Percentiles rank a stretch among this genome's conserved stretches.
Evolutionary conservation across 2,113 vertebrate genomes (phyloP).

Genomic region (Melanotaenia duboulayi): DNA sequence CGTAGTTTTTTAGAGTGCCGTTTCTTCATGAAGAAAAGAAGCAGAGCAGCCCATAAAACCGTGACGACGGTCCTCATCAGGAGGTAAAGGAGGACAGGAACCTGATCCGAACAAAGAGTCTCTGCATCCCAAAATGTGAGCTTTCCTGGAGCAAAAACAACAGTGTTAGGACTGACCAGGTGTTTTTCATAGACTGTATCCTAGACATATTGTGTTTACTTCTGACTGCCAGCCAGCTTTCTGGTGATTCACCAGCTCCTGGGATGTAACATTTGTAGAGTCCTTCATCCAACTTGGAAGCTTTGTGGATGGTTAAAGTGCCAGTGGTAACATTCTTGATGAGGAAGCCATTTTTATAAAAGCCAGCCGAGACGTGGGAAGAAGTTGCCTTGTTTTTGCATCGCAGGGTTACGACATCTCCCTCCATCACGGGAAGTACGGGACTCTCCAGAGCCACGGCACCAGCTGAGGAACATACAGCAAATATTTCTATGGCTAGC

Average conservation of each 20-base stretch:
- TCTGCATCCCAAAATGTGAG: rapidly evolving
- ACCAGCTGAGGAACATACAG: not conserved
- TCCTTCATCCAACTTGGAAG: conserved; percentile 23
- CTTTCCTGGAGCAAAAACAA: not conserved
- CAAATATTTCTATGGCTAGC: no score
- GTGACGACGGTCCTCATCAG: not conserved
- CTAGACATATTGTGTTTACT: not conserved
- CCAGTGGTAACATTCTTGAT: not conserved
- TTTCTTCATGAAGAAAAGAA: not conserved
- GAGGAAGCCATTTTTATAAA: rapidly evolving
- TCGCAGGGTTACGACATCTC: rapidly evolving
- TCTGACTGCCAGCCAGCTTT: conserved; percentile 27
- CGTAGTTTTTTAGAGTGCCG: not conserved
- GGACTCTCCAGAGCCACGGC: conserved; percentile 26
- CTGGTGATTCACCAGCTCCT: not conserved
- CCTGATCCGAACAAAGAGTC: not conserved
- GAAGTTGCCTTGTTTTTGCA: not conserved
- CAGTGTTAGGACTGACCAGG: no score
- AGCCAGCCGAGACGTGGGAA: not conserved
- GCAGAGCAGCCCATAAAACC: not conserved
- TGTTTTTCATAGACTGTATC: no score
- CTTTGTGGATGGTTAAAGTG: conserved; percentile 3
- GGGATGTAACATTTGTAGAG: conserved; percentile 22
- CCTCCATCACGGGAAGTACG: rapidly evolving
- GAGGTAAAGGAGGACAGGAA: conserved; percentile 7